These are phyloP conservation scores for Macrostomum lignano DNA, from an alignment of 1,140 invertebrate genomes.

Conservation along the genomic window DNA sequence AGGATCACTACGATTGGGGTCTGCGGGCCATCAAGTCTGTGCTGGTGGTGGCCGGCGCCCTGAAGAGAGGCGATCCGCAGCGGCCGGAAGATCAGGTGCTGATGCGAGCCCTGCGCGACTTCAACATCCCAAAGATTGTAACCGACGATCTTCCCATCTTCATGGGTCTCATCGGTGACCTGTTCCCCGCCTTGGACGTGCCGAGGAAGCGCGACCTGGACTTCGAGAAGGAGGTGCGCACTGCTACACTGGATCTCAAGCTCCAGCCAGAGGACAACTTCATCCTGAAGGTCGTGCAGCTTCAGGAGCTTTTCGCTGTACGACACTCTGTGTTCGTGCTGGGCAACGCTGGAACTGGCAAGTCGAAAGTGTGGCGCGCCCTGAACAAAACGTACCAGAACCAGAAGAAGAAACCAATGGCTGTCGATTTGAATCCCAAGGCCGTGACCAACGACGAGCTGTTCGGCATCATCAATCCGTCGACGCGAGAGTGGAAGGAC, in stretches of 20 bases:
- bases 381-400: slow-evolving; percentile 63
- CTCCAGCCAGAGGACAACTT: slow-evolving; percentile 72
- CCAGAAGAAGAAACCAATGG: slow-evolving; percentile 56
- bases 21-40: slow-evolving; percentile 78
- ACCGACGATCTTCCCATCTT: slow-evolving; percentile 78
- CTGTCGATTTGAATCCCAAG: slow-evolving; percentile 73
- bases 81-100: slow-evolving; percentile 71
- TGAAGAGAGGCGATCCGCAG: slow-evolving; percentile 60
- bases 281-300: slow-evolving; percentile 68
- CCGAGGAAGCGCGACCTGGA: slow-evolving; percentile 67
- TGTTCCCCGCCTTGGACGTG: slow-evolving; percentile 80
- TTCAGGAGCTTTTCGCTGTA: slow-evolving; percentile 72
- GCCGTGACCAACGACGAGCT: slow-evolving; percentile 84
- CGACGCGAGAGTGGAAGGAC: slow-evolving; percentile 87
- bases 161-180: slow-evolving; percentile 75
- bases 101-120: slow-evolving; percentile 80
- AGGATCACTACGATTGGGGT: slow-evolving; percentile 91
- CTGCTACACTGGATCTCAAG: slow-evolving; percentile 55
- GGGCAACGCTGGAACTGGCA: slow-evolving; percentile 70
- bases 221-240: slow-evolving; percentile 68
- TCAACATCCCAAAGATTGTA: slow-evolving; percentile 81
- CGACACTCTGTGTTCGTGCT: slow-evolving; percentile 82
- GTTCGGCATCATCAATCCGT: slow-evolving; percentile 85
- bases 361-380: slow-evolving; percentile 78
- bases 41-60: slow-evolving; percentile 68